Conservation (phyloP, 2,888 invertebrate genomes). For the Thera obeliscata region DNA sequence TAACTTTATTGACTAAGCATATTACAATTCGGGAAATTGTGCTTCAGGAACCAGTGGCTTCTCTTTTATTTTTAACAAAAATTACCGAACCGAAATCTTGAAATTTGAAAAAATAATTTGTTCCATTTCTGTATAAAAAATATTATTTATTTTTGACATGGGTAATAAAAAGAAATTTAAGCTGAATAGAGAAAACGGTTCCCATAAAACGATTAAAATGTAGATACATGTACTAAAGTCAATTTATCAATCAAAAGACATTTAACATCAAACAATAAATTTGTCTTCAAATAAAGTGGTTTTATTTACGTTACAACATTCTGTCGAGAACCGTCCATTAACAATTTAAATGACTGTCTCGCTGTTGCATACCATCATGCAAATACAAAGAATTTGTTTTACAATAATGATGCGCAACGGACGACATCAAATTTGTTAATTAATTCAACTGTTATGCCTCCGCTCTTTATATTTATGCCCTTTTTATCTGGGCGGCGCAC, state of each 20-base stretch:
- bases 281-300: conserved; percentile 35
- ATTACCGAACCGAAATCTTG: too few relatives aligned
- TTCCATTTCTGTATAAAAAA: too few relatives aligned
- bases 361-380: conserved; percentile 50
- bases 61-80: too few relatives aligned
- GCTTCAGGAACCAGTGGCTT: too few relatives aligned
- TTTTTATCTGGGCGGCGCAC: conserved; percentile 75
- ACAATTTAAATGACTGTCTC: conserved; percentile 41
- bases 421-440: conserved; percentile 76
- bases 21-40: too few relatives aligned
- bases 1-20: too few relatives aligned
- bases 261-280: conserved; percentile 25
- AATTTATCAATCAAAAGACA: conserved; percentile 19
- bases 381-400: conserved; percentile 71
- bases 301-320: conserved; percentile 38
- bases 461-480: conserved; percentile 74
- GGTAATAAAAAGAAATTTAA: too few relatives aligned
- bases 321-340: conserved; percentile 36
- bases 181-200: not conserved
- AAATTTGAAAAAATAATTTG: too few relatives aligned
- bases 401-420: conserved; percentile 63
- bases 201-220: conserved; percentile 6
- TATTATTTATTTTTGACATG: too few relatives aligned
- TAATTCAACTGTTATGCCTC: conserved; percentile 77
- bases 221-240: conserved; percentile 10